A percentile compares a stretch with the other conserved stretches of the same genome.
Conservation (phyloP, 2,888 invertebrate genomes). For the Trichacis sp. region DNA sequence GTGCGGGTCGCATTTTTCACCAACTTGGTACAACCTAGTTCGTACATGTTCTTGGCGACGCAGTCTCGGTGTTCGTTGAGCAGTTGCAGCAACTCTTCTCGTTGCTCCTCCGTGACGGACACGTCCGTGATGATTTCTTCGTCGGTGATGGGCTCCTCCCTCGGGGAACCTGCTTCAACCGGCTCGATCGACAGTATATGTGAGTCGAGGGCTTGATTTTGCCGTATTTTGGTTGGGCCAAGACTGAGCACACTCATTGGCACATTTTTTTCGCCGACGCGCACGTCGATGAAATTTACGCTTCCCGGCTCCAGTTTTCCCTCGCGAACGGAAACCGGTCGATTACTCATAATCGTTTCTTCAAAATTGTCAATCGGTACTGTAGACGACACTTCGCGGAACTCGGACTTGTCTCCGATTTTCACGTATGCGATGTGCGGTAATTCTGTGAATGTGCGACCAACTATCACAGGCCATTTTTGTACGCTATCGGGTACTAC, state of each 20-base stretch:
- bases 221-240: background rate
- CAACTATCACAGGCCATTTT: slow-evolving; percentile 4
- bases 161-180: background rate
- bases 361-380: background rate
- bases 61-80: slow-evolving; percentile 10
- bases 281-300: slow-evolving; percentile 12
- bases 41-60: slow-evolving; percentile 10
- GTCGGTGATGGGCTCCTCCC: slow-evolving; percentile 5
- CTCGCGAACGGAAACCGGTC: background rate
- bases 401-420: slow-evolving; percentile 9
- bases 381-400: background rate
- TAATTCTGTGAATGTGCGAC: slow-evolving; percentile 15
- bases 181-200: slow-evolving; percentile 10
- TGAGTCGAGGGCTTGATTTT: slow-evolving; percentile 2
- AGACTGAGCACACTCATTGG: background rate
- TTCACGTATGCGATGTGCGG: slow-evolving; percentile 15
- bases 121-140: slow-evolving; percentile 18
- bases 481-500: slow-evolving; percentile 16
- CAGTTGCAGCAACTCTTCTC: slow-evolving; percentile 6
- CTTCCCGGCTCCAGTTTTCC: background rate
- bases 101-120: slow-evolving; percentile 9
- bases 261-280: background rate
- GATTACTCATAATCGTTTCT: background rate
- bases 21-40: slow-evolving; percentile 14
- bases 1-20: no score